Evolutionary conservation across 2,797 vertebrate genomes (phyloP).

Genomic region (Macropus fuliginosus): DNA sequence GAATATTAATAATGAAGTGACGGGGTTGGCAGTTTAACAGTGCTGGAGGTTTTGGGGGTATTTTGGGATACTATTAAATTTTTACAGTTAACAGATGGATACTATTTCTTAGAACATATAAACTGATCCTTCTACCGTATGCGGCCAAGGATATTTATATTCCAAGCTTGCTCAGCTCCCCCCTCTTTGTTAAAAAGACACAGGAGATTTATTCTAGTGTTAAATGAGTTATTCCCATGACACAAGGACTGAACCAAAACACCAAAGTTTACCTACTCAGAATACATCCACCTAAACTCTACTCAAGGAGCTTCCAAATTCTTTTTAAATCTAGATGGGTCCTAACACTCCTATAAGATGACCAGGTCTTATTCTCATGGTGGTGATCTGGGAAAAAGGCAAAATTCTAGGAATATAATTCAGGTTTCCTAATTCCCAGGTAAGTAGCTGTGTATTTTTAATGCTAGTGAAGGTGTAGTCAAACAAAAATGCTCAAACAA

Average conservation of each 20-base stretch:
- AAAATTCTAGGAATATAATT: background rate
- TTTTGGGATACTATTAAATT: background rate
- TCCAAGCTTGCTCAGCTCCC: background rate
- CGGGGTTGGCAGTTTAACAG: background rate
- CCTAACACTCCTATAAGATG: background rate
- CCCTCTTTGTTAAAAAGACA: background rate
- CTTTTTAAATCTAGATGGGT: background rate
- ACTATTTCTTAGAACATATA: background rate
- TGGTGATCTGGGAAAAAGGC: background rate
- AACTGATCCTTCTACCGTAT: background rate
- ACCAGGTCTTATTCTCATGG: background rate
- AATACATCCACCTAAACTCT: background rate
- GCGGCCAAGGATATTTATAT: too few relatives aligned
- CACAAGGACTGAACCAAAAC: background rate
- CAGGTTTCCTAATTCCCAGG: background rate
- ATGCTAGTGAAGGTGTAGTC: too few relatives aligned
- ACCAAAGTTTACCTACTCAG: background rate
- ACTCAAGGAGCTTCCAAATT: background rate
- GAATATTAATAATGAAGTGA: constrained; percentile 2
- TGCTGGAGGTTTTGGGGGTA: background rate
- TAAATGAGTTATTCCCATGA: background rate
- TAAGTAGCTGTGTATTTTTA: background rate
- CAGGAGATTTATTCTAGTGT: background rate
- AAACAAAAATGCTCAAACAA: background rate
- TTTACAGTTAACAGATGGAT: background rate